Evolutionary conservation across 2,888 invertebrate species (phyloP).

Genomic region (Caenorhabditis wallacei): DNA sequence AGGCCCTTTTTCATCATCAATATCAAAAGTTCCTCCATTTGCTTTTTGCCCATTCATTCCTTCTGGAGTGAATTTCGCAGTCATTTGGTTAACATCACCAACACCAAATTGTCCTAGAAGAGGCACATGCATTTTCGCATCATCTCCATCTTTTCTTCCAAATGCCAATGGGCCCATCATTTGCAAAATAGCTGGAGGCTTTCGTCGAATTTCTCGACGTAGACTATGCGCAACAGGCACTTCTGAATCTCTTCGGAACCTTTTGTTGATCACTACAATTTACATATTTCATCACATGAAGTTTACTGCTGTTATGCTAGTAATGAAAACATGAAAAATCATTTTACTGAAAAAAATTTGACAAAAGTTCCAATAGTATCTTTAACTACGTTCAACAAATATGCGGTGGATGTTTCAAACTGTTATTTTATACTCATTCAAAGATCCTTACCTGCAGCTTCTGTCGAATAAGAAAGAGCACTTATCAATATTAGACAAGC

Average conservation of each 20-base stretch:
- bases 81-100: slow-evolving; percentile 70
- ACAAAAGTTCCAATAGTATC: no score
- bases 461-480: not conserved
- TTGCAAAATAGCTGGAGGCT: slow-evolving; percentile 68
- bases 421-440: not conserved
- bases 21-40: slow-evolving; percentile 74
- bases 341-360: no score
- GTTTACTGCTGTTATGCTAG: no score
- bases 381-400: no score
- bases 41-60: slow-evolving; percentile 49
- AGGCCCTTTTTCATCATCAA: slow-evolving; percentile 70
- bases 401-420: no score
- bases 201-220: slow-evolving; percentile 63
- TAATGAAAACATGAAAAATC: no score
- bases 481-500: not conserved
- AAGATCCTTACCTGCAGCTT: slow-evolving; percentile 14
- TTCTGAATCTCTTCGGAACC: slow-evolving; percentile 48
- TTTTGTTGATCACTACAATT: slow-evolving; percentile 40
- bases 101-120: slow-evolving; percentile 74
- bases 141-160: slow-evolving; percentile 73
- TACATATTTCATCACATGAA: no score
- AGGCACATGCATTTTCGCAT: slow-evolving; percentile 71
- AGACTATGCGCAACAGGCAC: slow-evolving; percentile 37
- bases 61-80: slow-evolving; percentile 75
- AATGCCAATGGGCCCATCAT: slow-evolving; percentile 74